Evolutionary conservation across 1,140 invertebrate genomes (phyloP).

Genomic region (Conus ventricosus): DNA sequence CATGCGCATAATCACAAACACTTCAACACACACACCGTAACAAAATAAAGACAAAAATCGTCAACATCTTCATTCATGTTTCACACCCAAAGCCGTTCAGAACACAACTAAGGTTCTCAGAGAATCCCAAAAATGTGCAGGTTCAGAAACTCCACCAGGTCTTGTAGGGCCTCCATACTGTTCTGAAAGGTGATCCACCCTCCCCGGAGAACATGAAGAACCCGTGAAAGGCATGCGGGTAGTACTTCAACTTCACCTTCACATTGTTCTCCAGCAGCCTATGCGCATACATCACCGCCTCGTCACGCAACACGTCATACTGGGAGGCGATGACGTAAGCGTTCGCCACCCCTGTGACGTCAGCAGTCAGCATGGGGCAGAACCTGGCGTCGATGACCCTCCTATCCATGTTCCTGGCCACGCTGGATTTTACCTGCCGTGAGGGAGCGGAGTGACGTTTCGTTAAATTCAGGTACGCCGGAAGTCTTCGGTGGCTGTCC

Average conservation of each 20-base stretch:
- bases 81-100: no score
- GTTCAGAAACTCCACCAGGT: constrained; percentile 58
- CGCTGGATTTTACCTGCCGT: constrained; percentile 9
- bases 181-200: constrained; percentile 56
- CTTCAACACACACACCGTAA: no score
- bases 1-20: no score
- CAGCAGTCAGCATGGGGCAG: constrained; percentile 54
- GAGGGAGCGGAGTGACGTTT: constrained; percentile 41
- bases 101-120: not conserved
- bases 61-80: no score
- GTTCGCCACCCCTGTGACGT: constrained; percentile 52
- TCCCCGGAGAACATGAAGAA: constrained; percentile 64
- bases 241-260: constrained; percentile 62
- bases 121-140: constrained; percentile 22
- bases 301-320: constrained; percentile 67
- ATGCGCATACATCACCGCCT: constrained; percentile 65
- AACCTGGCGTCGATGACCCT: constrained; percentile 52
- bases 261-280: constrained; percentile 55
- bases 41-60: no score
- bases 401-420: constrained; percentile 44
- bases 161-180: constrained; percentile 52
- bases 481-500: constrained; percentile 55
- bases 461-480: constrained; percentile 49
- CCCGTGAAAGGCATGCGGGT: constrained; percentile 62
- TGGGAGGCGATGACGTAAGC: constrained; percentile 68